These are phyloP conservation scores for Mastigias papua DNA, from an alignment of 30 jellyfish, hydroid and myxozoan genomes.

Conservation along the genomic window DNA sequence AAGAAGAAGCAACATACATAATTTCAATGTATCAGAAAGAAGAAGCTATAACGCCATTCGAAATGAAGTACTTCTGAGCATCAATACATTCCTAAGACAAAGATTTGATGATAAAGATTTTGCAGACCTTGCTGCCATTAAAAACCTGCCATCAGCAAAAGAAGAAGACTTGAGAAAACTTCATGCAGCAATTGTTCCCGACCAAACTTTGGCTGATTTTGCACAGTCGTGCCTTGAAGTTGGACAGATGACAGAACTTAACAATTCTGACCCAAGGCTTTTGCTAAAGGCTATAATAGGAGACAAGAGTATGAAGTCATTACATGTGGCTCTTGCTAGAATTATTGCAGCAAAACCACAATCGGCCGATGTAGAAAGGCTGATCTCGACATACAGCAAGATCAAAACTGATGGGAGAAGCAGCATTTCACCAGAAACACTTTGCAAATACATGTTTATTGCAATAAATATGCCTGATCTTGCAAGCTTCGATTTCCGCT, in stretches of 20 bases:
- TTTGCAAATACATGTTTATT: conserved; percentile 16
- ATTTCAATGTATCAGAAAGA: conserved; percentile 5
- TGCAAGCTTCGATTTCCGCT: conserved; percentile 30
- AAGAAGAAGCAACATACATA: conserved; percentile 9
- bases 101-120: conserved; percentile 29
- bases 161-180: conserved; percentile 30
- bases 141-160: conserved; percentile 45
- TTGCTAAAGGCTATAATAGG: neutral
- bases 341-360: conserved; percentile 22
- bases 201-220: conserved; percentile 31
- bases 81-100: conserved; percentile 19
- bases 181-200: conserved; percentile 31
- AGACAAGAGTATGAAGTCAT: conserved; percentile 20
- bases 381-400: conserved; percentile 18
- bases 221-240: conserved; percentile 29
- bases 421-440: conserved; percentile 51
- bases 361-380: conserved; percentile 40
- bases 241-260: conserved; percentile 31
- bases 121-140: conserved; percentile 44
- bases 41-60: conserved; percentile 21
- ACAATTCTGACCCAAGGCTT: conserved; percentile 18
- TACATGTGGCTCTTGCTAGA: conserved; percentile 20
- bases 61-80: conserved; percentile 34
- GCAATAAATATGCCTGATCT: conserved; percentile 49
- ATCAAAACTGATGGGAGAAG: conserved; percentile 54